Percentiles rank a stretch among this genome's conserved stretches.
phyloP scores from a whole-genome alignment of 2,888 invertebrate species.

The Eilema sororculum region DNA sequence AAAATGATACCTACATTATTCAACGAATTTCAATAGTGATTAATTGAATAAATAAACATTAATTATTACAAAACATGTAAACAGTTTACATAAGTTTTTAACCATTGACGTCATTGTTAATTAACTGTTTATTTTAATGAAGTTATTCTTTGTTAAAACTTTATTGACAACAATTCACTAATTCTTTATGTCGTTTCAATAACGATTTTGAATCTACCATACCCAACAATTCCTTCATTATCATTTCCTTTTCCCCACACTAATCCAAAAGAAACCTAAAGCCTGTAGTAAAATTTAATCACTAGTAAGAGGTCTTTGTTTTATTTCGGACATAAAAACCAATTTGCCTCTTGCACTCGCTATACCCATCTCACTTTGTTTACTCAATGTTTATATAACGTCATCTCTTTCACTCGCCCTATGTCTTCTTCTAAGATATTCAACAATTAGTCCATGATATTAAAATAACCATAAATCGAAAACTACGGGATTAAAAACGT shows the following conservation, averaged over 20 bases:
- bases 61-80: not conserved
- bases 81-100: not conserved
- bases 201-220: not conserved
- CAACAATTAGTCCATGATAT: conserved; percentile 43
- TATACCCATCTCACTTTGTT: conserved; percentile 24
- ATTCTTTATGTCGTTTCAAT: not conserved
- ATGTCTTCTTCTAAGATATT: conserved; percentile 37
- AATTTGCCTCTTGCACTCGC: conserved; percentile 44
- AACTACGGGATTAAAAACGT: too few relatives aligned
- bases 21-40: not conserved
- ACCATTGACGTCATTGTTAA: not conserved
- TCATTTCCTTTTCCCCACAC: conserved; percentile 33
- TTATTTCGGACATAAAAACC: conserved; percentile 54
- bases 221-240: conserved; percentile 27
- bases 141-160: too few relatives aligned
- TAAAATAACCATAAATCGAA: conserved; percentile 56
- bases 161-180: not conserved
- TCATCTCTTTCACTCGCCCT: conserved; percentile 23
- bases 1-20: not conserved
- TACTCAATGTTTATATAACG: conserved; percentile 6
- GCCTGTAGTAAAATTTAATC: conserved; percentile 58
- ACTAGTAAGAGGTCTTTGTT: conserved; percentile 53
- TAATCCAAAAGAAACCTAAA: conserved; percentile 47
- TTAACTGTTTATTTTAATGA: not conserved
- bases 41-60: conserved; percentile 2